A percentile compares a stretch with the other conserved stretches of the same genome.
phyloP scores from a whole-genome alignment of 2,797 vertebrate genomes.

The Hapalemur alaotrensis region DNA sequence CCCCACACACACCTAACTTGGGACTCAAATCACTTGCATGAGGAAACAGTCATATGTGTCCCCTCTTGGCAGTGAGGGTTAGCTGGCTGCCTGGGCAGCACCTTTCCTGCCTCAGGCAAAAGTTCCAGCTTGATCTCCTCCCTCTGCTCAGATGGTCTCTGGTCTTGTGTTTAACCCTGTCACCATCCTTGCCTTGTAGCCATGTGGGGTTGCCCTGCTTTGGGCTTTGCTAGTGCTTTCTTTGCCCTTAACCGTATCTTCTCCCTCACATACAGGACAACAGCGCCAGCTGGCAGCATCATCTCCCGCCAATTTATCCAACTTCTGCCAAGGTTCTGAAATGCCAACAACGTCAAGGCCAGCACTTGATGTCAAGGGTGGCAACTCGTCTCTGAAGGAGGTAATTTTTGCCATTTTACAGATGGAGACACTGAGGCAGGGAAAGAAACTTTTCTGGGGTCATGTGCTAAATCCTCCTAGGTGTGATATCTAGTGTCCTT shows the following conservation, averaged over 20 bases:
- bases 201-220: neutral
- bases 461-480: neutral
- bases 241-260: slow-evolving; percentile 30
- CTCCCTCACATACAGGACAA: slow-evolving; percentile 52
- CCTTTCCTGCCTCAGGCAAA: neutral
- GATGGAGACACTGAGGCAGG: neutral
- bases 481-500: neutral
- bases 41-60: neutral
- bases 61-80: neutral
- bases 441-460: neutral
- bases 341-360: slow-evolving; percentile 77
- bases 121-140: neutral
- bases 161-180: neutral
- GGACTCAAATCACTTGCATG: neutral
- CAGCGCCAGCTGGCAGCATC: slow-evolving; percentile 46
- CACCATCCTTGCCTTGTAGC: slow-evolving; percentile 28
- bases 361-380: slow-evolving; percentile 75
- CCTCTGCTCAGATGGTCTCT: neutral
- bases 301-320: neutral
- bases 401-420: slow-evolving; percentile 60
- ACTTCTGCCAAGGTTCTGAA: slow-evolving; percentile 66
- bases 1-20: neutral
- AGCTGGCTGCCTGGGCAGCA: neutral
- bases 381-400: slow-evolving; percentile 69
- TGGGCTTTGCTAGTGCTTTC: neutral